Percentiles rank a stretch among this genome's conserved stretches.
Conservation (phyloP, 2,113 vertebrate genomes). For the Pseudorhombus dupliciocellatus region DNA sequence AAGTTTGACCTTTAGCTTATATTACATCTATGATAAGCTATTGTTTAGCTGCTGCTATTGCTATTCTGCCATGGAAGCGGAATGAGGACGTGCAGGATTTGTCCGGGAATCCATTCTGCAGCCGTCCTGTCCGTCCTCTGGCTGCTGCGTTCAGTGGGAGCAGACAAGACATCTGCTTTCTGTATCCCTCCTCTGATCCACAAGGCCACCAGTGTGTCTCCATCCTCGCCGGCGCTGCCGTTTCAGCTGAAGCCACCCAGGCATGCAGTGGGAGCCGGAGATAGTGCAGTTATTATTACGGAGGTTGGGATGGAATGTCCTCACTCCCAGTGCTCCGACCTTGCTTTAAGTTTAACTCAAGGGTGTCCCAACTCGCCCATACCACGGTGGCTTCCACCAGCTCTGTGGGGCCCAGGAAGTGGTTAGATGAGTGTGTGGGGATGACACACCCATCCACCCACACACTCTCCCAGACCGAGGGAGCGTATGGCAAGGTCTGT, state of each 20-base stretch:
- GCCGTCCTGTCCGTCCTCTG: slow-evolving; percentile 15
- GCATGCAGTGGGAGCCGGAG: slow-evolving; percentile 28
- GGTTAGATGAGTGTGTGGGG: slow-evolving; percentile 28
- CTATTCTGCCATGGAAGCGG: slow-evolving; percentile 18
- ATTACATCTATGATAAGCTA: background rate
- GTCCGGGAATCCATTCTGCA: slow-evolving; percentile 47
- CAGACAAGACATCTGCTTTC: slow-evolving; percentile 59
- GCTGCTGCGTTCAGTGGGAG: slow-evolving; percentile 38
- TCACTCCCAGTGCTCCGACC: slow-evolving; percentile 21
- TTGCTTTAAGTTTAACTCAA: slow-evolving; percentile 48
- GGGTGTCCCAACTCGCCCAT: slow-evolving; percentile 31
- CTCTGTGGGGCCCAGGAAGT: slow-evolving; percentile 65
- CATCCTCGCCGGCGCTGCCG: slow-evolving; percentile 19
- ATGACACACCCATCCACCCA: slow-evolving; percentile 71
- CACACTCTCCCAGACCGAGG: slow-evolving; percentile 38
- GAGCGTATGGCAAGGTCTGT: slow-evolving; percentile 39
- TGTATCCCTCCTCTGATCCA: slow-evolving; percentile 42
- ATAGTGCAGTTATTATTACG: slow-evolving; percentile 36
- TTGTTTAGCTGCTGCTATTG: no score
- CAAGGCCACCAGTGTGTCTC: slow-evolving; percentile 29
- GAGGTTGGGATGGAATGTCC: slow-evolving; percentile 46
- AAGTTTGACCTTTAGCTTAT: slow-evolving; percentile 2
- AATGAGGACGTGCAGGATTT: slow-evolving; percentile 5
- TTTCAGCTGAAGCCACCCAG: slow-evolving; percentile 58
- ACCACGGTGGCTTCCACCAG: slow-evolving; percentile 48